These are phyloP conservation scores for Dastarcus helophoroides DNA, from an alignment of 2,888 invertebrate genomes.

Conservation along the genomic window DNA sequence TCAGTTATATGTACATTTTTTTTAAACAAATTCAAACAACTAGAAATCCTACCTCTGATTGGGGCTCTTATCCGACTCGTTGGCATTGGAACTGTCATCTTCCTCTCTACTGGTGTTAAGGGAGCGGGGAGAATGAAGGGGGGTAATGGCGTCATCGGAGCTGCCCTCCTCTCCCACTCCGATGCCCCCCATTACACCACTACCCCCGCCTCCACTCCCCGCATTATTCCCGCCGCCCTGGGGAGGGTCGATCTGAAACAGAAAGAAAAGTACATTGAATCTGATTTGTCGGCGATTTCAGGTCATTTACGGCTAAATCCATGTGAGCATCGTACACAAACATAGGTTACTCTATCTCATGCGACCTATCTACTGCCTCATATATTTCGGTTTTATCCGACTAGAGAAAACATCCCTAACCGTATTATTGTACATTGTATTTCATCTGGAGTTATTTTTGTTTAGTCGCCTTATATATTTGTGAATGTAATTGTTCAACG, in stretches of 20 bases:
- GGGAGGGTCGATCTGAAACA: slow-evolving; percentile 16
- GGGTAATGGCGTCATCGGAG: slow-evolving; percentile 35
- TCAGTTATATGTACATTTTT: too few relatives aligned
- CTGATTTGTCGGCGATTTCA: background rate
- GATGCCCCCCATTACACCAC: slow-evolving; percentile 16
- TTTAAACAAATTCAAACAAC: too few relatives aligned
- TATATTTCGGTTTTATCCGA: too few relatives aligned
- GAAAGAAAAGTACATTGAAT: background rate
- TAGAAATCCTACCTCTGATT: slow-evolving; percentile 56
- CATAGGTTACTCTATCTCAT: too few relatives aligned
- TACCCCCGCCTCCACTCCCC: slow-evolving; percentile 16
- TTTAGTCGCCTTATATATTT: too few relatives aligned
- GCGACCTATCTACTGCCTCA: too few relatives aligned
- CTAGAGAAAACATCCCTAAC: too few relatives aligned
- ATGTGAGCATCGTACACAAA: too few relatives aligned
- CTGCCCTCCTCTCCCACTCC: slow-evolving; percentile 27
- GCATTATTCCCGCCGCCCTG: slow-evolving; percentile 13
- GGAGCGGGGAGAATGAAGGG: slow-evolving; percentile 43
- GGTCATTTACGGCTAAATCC: too few relatives aligned
- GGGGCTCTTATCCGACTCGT: slow-evolving; percentile 58
- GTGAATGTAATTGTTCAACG: too few relatives aligned
- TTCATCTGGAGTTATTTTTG: too few relatives aligned
- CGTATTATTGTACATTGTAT: too few relatives aligned
- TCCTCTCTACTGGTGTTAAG: slow-evolving; percentile 47
- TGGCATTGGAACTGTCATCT: slow-evolving; percentile 58